Conservation (phyloP, 2,888 invertebrate genomes). For the Amblyjoppa fuscipennis region DNA sequence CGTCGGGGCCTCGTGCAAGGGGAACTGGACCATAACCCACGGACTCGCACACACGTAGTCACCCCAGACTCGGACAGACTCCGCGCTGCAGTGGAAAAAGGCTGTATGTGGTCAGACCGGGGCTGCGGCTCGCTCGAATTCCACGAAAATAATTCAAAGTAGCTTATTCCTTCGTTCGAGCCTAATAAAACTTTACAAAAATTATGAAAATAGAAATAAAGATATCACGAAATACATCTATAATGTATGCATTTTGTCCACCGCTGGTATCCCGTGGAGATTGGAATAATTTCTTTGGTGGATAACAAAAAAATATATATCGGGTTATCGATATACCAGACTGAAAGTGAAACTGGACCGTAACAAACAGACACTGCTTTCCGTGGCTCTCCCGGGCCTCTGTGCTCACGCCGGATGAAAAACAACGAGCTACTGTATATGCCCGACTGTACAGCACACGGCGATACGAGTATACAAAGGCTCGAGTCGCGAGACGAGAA, state of each 20-base stretch:
- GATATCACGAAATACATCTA: not conserved
- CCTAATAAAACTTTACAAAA: slow-evolving; percentile 35
- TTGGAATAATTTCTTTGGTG: slow-evolving; percentile 46
- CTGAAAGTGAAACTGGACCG: slow-evolving; percentile 71
- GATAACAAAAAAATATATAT: slow-evolving; percentile 46
- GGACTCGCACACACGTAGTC: not conserved
- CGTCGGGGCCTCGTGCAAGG: slow-evolving; percentile 33
- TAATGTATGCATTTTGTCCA: not conserved
- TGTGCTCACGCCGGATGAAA: slow-evolving; percentile 46
- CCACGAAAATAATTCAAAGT: slow-evolving; percentile 16
- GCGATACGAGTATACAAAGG: slow-evolving; percentile 44
- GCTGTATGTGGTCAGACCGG: slow-evolving; percentile 28
- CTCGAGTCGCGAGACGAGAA: slow-evolving; percentile 58
- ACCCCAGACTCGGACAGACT: slow-evolving; percentile 7
- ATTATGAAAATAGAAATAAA: not conserved
- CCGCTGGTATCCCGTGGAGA: not conserved
- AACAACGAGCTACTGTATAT: slow-evolving; percentile 20
- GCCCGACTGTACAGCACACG: slow-evolving; percentile 10
- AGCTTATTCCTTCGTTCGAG: slow-evolving; percentile 1
- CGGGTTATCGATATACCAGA: slow-evolving; percentile 62
- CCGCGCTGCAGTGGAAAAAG: slow-evolving; percentile 51
- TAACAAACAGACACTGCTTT: slow-evolving; percentile 64
- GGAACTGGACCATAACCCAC: slow-evolving; percentile 53
- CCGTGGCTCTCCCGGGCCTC: slow-evolving; percentile 35
- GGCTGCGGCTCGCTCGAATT: slow-evolving; percentile 4